Evolutionary conservation across 2,888 invertebrate species (phyloP).

Genomic region (Dynastes hyllus): DNA sequence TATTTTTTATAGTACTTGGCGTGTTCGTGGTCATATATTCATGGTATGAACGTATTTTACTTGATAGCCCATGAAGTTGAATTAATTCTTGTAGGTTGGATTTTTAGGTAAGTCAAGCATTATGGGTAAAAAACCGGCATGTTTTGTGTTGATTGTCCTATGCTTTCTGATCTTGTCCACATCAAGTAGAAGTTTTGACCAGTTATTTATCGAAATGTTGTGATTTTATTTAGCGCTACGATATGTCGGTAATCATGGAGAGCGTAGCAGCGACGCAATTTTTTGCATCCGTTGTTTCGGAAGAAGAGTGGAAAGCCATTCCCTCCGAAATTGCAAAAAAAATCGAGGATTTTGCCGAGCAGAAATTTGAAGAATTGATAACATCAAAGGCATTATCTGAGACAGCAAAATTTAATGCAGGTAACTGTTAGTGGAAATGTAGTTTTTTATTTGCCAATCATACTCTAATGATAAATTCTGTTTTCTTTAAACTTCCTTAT

Average conservation of each 20-base stretch:
- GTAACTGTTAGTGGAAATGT: constrained; percentile 69
- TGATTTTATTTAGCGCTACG: constrained; percentile 35
- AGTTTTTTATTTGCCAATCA: neutral
- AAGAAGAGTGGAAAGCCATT: constrained; percentile 74
- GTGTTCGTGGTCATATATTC: neutral
- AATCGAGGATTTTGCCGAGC: constrained; percentile 76
- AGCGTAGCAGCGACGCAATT: constrained; percentile 62
- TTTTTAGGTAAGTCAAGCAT: constrained; percentile 43
- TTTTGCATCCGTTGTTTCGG: constrained; percentile 70
- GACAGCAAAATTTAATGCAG: constrained; percentile 77
- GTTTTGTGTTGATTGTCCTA: constrained; percentile 52
- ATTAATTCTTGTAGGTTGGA: constrained; percentile 38
- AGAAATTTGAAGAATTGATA: constrained; percentile 81
- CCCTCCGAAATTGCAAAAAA: constrained; percentile 75
- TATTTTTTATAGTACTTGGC: neutral
- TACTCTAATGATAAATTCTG: neutral
- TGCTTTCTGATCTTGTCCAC: constrained; percentile 31
- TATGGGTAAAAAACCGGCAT: constrained; percentile 58
- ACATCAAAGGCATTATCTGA: constrained; percentile 84
- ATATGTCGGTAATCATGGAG: constrained; percentile 62
- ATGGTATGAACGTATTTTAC: constrained; percentile 1
- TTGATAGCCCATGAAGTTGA: constrained; percentile 1
- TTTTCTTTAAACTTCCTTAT: too few relatives aligned
- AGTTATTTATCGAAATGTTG: constrained; percentile 46
- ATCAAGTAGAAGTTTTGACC: constrained; percentile 21